Percentiles rank a stretch among this genome's conserved stretches.
These are phyloP conservation scores for Suncus etruscus DNA, from an alignment of 2,113 vertebrate species.

Conservation along the genomic window DNA sequence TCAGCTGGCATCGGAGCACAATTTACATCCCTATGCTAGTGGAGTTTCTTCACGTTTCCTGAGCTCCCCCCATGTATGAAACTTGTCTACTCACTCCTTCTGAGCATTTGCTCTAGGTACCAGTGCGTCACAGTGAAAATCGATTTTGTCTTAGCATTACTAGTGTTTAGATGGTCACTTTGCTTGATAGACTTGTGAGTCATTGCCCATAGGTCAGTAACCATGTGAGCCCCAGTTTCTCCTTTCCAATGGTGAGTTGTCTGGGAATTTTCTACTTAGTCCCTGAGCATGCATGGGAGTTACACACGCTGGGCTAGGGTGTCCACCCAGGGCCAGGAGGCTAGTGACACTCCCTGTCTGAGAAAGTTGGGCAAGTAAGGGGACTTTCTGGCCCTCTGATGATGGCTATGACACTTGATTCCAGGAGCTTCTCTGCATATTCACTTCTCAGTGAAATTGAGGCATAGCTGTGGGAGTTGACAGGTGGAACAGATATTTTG, in stretches of 20 bases:
- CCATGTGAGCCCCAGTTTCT: background rate
- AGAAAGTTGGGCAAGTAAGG: background rate
- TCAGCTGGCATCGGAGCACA: conserved; percentile 84
- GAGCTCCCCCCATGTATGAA: conserved; percentile 75
- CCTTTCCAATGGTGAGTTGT: background rate
- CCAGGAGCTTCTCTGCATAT: background rate
- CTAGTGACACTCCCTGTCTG: background rate
- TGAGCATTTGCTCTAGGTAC: conserved; percentile 69
- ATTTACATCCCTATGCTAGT: conserved; percentile 81
- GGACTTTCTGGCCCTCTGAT: background rate
- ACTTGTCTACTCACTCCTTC: conserved; percentile 52
- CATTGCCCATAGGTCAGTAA: too few species aligned
- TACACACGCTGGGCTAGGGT: too few species aligned
- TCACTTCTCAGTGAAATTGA: conserved; percentile 57
- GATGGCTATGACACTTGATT: background rate
- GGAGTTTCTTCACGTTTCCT: conserved; percentile 83
- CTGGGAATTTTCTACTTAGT: background rate
- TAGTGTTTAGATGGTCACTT: conserved; percentile 64
- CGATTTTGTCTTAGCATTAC: conserved; percentile 30
- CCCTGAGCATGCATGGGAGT: background rate
- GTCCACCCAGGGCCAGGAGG: too few species aligned
- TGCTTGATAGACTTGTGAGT: background rate
- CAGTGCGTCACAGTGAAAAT: conserved; percentile 20
- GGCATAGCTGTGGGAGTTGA: background rate
- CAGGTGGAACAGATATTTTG: conserved; percentile 42